phyloP scores from a whole-genome alignment of 2,113 vertebrate genomes.

The Phasianus colchicus region DNA sequence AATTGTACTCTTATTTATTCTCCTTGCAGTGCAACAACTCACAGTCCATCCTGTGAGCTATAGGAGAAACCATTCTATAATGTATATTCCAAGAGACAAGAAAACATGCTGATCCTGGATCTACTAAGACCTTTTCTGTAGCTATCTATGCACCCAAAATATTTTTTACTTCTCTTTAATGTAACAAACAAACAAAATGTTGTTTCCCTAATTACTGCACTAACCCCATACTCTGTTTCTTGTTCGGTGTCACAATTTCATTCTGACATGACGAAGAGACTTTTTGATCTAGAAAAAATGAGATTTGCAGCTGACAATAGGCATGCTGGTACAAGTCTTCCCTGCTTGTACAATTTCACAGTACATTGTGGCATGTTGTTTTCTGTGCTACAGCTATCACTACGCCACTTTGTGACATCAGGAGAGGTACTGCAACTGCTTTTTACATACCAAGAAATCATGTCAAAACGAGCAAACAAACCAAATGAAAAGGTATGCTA shows the following conservation, averaged over 20 bases:
- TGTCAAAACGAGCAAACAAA: not conserved
- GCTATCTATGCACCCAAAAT: not conserved
- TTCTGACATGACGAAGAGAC: not conserved
- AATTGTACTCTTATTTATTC: not conserved
- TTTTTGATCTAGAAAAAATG: not conserved
- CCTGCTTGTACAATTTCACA: not conserved
- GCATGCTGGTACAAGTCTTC: not conserved
- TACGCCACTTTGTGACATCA: rapidly evolving
- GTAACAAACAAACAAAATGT: not conserved
- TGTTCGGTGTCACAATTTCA: not conserved
- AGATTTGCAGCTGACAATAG: not conserved
- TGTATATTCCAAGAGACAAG: not conserved
- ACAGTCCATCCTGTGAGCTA: not conserved
- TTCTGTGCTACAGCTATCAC: not conserved
- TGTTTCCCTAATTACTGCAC: not conserved
- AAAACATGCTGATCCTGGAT: not conserved
- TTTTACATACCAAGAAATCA: not conserved
- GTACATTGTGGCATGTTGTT: not conserved
- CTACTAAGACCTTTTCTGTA: not conserved
- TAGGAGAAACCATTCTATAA: not conserved
- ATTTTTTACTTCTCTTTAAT: not conserved
- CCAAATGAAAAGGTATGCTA: not conserved
- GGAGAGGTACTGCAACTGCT: not conserved
- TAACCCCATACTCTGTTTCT: not conserved
- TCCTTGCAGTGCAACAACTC: not conserved